Conservation (phyloP, 2,113 vertebrate genomes). For the Probosciger aterrimus region DNA sequence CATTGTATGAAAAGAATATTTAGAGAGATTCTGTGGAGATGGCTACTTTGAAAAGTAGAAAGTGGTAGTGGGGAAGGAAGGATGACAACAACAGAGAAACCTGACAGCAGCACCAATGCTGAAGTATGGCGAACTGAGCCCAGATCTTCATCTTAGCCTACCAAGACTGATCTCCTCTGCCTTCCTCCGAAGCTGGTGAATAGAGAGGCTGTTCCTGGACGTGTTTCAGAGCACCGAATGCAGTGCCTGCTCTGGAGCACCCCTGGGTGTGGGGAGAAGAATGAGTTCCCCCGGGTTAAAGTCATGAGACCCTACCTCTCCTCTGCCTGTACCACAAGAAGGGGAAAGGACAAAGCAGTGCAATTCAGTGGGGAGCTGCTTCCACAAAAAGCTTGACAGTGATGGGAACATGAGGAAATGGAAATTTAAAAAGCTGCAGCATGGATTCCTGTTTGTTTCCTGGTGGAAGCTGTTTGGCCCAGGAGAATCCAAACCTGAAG, state of each 20-base stretch:
- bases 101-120: neutral
- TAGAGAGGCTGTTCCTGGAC: neutral
- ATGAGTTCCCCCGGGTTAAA: neutral
- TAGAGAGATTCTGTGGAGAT: neutral
- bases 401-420: neutral
- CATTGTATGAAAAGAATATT: neutral
- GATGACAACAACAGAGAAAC: neutral
- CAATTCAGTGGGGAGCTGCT: neutral
- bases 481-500: neutral
- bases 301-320: neutral
- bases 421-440: neutral
- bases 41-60: neutral
- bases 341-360: neutral
- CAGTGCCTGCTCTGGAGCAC: neutral
- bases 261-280: neutral
- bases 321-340: neutral
- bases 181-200: neutral
- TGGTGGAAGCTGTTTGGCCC: neutral
- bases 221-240: neutral
- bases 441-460: neutral
- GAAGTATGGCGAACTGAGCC: neutral
- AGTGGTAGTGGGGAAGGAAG: neutral
- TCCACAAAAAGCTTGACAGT: neutral
- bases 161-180: neutral
- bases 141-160: neutral